Evolutionary conservation across 30 jellyfish, hydroid and myxozoan genomes (phyloP).

Genomic region (Phacellophora camtschatica): DNA sequence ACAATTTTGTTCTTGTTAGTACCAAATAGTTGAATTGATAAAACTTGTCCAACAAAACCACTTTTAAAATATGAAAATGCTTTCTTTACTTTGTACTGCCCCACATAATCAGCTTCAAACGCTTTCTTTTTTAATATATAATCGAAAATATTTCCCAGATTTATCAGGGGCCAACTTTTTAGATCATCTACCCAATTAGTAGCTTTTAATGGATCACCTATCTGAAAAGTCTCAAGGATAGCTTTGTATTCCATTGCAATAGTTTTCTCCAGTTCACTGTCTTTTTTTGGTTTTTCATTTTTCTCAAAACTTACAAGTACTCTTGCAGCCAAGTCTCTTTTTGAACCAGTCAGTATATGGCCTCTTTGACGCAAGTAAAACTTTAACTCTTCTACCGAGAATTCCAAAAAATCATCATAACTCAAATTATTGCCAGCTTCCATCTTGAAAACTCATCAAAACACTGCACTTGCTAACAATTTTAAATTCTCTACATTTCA

Average conservation of each 20-base stretch:
- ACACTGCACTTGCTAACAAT: no score
- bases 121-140: neutral
- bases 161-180: slow-evolving; percentile 35
- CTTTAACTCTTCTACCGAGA: neutral
- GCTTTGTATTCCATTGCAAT: neutral
- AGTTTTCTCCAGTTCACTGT: neutral
- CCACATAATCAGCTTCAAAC: slow-evolving; percentile 45
- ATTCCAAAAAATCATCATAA: neutral
- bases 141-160: slow-evolving; percentile 37
- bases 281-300: neutral
- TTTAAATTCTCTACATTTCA: no score
- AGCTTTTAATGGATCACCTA: neutral
- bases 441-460: no score
- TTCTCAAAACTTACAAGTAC: neutral
- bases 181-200: slow-evolving; percentile 11
- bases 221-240: neutral
- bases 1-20: neutral
- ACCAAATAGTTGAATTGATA: neutral
- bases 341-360: neutral
- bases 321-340: neutral
- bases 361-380: neutral
- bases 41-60: slow-evolving; percentile 55
- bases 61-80: slow-evolving; percentile 64
- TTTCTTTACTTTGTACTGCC: slow-evolving; percentile 64
- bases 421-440: no score